Evolutionary conservation across 2,888 invertebrate genomes (phyloP).

Genomic region (Nycteola revayana): DNA sequence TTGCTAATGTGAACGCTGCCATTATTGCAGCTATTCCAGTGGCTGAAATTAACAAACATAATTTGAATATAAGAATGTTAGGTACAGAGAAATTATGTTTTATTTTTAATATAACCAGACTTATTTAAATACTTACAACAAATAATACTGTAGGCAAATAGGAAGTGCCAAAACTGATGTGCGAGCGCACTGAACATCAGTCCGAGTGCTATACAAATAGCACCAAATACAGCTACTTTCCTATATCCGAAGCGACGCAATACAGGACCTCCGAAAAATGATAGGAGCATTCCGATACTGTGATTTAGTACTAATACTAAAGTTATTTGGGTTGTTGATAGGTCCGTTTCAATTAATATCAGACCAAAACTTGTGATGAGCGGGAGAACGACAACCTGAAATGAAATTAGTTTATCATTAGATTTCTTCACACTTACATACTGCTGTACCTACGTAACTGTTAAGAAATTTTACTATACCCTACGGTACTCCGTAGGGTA

Average conservation of each 20-base stretch:
- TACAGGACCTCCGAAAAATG: constrained; percentile 85
- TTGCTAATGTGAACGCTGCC: constrained; percentile 83
- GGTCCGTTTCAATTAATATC: constrained; percentile 78
- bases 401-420: too few relatives aligned
- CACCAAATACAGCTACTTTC: constrained; percentile 83
- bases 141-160: constrained; percentile 85
- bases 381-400: constrained; percentile 79
- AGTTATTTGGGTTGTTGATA: constrained; percentile 83
- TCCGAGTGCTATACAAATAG: constrained; percentile 78
- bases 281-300: constrained; percentile 85
- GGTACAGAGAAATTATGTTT: too few relatives aligned
- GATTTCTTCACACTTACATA: too few relatives aligned
- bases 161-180: constrained; percentile 79
- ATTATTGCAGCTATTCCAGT: constrained; percentile 82
- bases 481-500: too few relatives aligned
- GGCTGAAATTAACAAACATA: constrained; percentile 67
- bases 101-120: too few relatives aligned
- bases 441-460: too few relatives aligned
- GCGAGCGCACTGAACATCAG: constrained; percentile 82
- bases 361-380: constrained; percentile 85
- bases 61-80: too few relatives aligned
- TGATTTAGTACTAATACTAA: constrained; percentile 85
- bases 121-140: constrained; percentile 85
- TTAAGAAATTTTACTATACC: too few relatives aligned
- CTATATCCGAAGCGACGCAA: constrained; percentile 84